Evolutionary conservation across 1,140 invertebrate genomes (phyloP).

Genomic region (Pseudomyrmex sp.): DNA sequence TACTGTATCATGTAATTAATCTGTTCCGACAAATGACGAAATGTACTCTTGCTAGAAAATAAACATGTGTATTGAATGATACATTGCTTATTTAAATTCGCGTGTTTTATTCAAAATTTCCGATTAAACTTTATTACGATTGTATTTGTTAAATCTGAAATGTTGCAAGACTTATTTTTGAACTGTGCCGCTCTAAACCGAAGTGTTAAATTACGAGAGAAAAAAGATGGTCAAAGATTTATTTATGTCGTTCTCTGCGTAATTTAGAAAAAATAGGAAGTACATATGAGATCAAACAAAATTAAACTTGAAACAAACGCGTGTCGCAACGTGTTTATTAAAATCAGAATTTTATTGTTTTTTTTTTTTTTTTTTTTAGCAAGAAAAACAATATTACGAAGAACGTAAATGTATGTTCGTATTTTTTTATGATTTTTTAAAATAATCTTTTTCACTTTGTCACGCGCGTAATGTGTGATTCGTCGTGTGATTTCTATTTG

Average conservation of each 20-base stretch:
- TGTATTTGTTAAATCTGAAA: conserved; percentile 26
- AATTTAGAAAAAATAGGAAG: conserved; percentile 2
- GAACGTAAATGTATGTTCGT: neutral
- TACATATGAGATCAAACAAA: neutral
- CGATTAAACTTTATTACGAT: conserved; percentile 12
- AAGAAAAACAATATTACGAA: neutral
- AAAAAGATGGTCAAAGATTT: conserved; percentile 56
- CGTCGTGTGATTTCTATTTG: neutral
- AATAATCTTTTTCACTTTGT: neutral
- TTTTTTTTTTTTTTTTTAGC: neutral
- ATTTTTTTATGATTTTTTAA: neutral
- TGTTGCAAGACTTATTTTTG: conserved; percentile 45
- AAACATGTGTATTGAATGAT: conserved; percentile 35
- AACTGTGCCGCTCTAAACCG: neutral
- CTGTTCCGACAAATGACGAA: conserved; percentile 38
- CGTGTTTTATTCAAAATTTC: conserved; percentile 24
- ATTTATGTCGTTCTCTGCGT: conserved; percentile 37
- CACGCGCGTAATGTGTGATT: neutral
- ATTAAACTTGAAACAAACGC: conserved; percentile 19
- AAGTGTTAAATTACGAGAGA: conserved; percentile 61
- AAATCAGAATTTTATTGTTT: neutral
- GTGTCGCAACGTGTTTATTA: neutral
- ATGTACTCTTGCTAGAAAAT: conserved; percentile 9
- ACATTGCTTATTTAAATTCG: conserved; percentile 12
- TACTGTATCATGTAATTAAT: conserved; percentile 24